Evolutionary conservation across 2,797 vertebrate species (phyloP).

Genomic region (Clarias platycephalus): DNA sequence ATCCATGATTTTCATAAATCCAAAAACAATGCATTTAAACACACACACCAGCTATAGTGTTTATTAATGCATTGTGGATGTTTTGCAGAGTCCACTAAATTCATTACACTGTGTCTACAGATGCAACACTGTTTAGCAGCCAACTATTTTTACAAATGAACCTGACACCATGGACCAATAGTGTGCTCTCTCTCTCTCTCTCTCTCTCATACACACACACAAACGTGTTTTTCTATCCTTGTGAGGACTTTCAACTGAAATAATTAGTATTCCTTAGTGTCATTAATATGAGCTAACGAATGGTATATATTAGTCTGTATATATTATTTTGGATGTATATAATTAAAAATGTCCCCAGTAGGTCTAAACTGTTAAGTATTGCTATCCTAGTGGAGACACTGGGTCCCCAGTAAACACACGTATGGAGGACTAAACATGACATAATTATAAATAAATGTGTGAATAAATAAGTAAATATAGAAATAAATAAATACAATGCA

Average conservation of each 20-base stretch:
- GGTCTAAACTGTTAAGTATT: neutral
- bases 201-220: conserved; percentile 49
- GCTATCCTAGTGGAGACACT: neutral
- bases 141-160: conserved; percentile 57
- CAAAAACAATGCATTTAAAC: neutral
- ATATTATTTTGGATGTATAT: too few species aligned
- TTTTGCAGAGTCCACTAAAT: neutral
- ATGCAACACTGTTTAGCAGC: conserved; percentile 34
- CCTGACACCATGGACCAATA: conserved; percentile 50
- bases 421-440: too few species aligned
- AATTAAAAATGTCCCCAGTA: neutral
- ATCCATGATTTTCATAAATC: neutral
- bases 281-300: neutral
- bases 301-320: neutral
- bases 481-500: too few species aligned
- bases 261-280: neutral
- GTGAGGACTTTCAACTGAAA: neutral
- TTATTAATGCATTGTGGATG: neutral
- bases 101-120: neutral
- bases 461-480: too few species aligned
- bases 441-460: too few species aligned
- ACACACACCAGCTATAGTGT: neutral
- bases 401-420: neutral
- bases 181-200: too few species aligned
- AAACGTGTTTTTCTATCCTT: neutral